Evolutionary conservation across 1,140 invertebrate species (phyloP).

Genomic region (Calycopis cecrops): DNA sequence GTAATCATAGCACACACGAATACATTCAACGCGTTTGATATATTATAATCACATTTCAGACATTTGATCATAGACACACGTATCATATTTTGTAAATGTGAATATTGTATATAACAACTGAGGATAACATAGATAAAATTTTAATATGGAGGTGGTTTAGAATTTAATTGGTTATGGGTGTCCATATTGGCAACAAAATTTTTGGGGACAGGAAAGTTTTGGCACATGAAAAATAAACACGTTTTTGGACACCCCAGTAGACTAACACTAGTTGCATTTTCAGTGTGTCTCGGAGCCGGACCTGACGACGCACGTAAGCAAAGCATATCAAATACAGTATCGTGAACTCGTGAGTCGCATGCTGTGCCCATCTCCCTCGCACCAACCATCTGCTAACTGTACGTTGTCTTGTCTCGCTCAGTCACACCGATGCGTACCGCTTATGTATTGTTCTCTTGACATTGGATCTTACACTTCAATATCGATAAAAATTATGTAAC

Average conservation of each 20-base stretch:
- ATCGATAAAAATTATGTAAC: too few relatives aligned
- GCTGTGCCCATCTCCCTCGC: slow-evolving; percentile 53
- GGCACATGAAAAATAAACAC: slow-evolving; percentile 26
- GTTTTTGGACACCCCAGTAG: slow-evolving; percentile 42
- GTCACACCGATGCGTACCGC: slow-evolving; percentile 37
- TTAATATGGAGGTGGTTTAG: slow-evolving; percentile 23
- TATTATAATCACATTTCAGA: slow-evolving; percentile 14
- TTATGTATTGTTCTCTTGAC: slow-evolving; percentile 31
- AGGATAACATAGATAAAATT: slow-evolving; percentile 13
- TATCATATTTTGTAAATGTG: slow-evolving; percentile 25
- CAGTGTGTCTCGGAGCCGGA: slow-evolving; percentile 67
- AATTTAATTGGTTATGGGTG: slow-evolving; percentile 32
- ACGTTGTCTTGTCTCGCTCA: slow-evolving; percentile 58
- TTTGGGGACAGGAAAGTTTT: slow-evolving; percentile 25
- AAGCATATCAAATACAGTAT: slow-evolving; percentile 56
- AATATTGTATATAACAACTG: slow-evolving; percentile 44
- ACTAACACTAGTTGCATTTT: slow-evolving; percentile 67
- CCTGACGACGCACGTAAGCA: slow-evolving; percentile 67
- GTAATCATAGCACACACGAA: slow-evolving; percentile 25
- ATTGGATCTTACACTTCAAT: slow-evolving; percentile 26
- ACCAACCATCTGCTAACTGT: slow-evolving; percentile 49
- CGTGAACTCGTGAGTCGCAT: slow-evolving; percentile 70
- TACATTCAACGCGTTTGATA: slow-evolving; percentile 21
- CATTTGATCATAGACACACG: slow-evolving; percentile 14
- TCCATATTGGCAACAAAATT: slow-evolving; percentile 36